Evolutionary conservation across 1,140 invertebrate genomes (phyloP), one percentile per base, ranked within the genome.

Genomic region (Dreissena rostriformis): DNA sequence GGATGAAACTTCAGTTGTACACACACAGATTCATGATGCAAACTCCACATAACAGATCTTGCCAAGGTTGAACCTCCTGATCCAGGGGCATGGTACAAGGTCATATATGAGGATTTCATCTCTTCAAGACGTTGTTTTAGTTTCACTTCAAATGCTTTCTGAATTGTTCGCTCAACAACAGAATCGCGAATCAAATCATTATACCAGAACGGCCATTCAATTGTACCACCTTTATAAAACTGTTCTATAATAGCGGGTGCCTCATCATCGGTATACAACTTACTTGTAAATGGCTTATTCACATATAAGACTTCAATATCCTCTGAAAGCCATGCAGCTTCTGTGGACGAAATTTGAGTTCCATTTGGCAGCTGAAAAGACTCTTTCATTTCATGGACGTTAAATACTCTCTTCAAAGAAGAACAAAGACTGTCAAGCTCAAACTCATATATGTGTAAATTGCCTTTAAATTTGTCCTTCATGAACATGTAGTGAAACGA

Each of bases 201-300:
- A 55, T 89, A 89, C 82, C 88, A 85, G 1, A 84, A 61, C 49
- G 19, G 51, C 89, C 89, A 90, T 29, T 82, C 86, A 17, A 90
- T 53, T 6, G 86, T 87, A 14, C 86, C 89, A 66, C 89, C 89
- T 61, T 82, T 82, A 57, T 82, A 90, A 68, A 90, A 90, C 1
- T 82, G 74, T 63, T 90, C 86, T 77, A 82, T 68, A 14, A 86
- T 63, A 4, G 89, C 65, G 29, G 67, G 76, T 7, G 85, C 65
- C 22, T 65, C 80, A 52, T 86, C 84, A 51, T 51, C 15, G 51
- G 57, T 14, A 14, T 28, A n/a, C 14, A 29, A 52, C 61, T 85
- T 82, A 8, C 57, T 24, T 61, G 57, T 61, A n/a, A 67, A 86
- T 17, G 78, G 68, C 65, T 82, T 86, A 17, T 80, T 24, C 17